phyloP scores from a whole-genome alignment of 2,113 vertebrate species.

The Plestiodon gilberti region DNA sequence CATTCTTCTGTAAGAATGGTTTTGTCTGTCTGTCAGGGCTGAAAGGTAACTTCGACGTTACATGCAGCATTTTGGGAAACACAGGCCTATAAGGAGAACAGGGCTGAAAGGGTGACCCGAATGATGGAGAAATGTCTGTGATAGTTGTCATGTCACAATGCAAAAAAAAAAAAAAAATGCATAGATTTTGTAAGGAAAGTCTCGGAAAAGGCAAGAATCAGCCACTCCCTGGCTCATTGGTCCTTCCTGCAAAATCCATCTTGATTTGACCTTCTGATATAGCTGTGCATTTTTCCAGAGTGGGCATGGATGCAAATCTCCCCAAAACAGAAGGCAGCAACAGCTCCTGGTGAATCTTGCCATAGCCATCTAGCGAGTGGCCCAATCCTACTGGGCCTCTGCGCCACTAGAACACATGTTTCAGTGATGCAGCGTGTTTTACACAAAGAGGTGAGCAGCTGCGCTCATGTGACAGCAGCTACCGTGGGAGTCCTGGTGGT shows the following conservation, averaged over 20 bases:
- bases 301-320: not conserved
- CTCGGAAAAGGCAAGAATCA: not conserved
- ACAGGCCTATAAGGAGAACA: not conserved
- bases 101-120: not conserved
- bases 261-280: not conserved
- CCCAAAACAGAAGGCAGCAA: not conserved
- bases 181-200: not conserved
- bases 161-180: not conserved
- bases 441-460: no score
- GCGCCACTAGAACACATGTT: no score
- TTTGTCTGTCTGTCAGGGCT: conserved; percentile 30
- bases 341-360: not conserved
- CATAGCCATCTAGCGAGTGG: not conserved
- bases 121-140: not conserved
- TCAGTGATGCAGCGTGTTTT: no score
- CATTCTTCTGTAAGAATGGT: conserved; percentile 17
- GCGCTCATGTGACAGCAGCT: no score
- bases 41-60: conserved; percentile 27
- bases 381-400: no score
- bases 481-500: no score
- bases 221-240: not conserved
- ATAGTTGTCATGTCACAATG: not conserved
- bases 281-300: not conserved
- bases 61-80: not conserved
- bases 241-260: not conserved